Evolutionary conservation across 1,140 invertebrate species (phyloP), one percentile per base, ranked within the genome.

Genomic region (Drosophila nigromelanica): DNA sequence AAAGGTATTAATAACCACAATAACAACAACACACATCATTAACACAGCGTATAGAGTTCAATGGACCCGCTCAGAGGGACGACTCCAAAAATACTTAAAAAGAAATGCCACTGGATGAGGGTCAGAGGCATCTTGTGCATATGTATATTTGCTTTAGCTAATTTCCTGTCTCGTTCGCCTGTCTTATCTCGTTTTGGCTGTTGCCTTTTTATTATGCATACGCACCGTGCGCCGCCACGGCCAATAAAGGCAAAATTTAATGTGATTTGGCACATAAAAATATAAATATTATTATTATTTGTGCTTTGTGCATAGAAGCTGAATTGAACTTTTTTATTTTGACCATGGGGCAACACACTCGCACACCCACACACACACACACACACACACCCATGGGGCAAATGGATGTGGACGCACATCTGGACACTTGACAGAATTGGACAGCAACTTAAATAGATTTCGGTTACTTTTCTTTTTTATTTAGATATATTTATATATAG

Each of bases 251-350:
- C 75, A 21, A 82, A 87, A 75, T 89, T 86, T 89, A 87, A 86
- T 86, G 68, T 76, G 83, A 86, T 82, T 79, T 89, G 78, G 68
- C 82, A 89, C 71, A 86, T 86, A 86, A 86, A 86, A 82, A 89
- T 87, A 86, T 73, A 76, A 89, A 86, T 82, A 86, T 89, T 89
- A 74, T 74, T 56, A 58, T 63, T 63, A 77, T 86, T 86, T 75
- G 56, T 43, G 71, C 75, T 67, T 80, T 63, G 79, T 77, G 79
- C 56, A 47, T 11, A 3, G 2, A 50, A 6, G 12, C n/a, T n/a
- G 55, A 62, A 61, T 15, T 64, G 52, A 76, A 85, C 73, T 71
- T 63, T 66, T 63, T 47, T 40, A 15, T 47, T 42, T 45, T 56
- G 61, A 30, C 40, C 40, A 35, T 37, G 8, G 51, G 70, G 63